Conservation (phyloP, 2,113 vertebrate species). For the Seriola aureovittata region DNA sequence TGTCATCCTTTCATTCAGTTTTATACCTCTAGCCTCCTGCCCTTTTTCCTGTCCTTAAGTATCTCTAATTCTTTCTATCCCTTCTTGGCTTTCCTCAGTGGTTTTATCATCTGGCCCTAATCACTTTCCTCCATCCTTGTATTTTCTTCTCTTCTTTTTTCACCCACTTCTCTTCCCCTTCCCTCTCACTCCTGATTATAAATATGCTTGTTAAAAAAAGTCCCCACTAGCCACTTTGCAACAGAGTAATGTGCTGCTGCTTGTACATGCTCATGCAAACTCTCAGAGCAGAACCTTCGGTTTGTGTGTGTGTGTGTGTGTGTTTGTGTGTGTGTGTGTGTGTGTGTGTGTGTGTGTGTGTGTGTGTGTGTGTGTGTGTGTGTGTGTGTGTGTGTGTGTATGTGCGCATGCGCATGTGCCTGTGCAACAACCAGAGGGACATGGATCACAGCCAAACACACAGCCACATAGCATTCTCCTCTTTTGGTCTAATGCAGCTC, state of each 20-base stretch:
- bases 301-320: neutral
- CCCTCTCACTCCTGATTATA: constrained; percentile 32
- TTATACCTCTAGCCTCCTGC: neutral
- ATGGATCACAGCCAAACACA: constrained; percentile 31
- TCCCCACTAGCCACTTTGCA: constrained; percentile 6
- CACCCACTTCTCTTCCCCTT: constrained; percentile 1
- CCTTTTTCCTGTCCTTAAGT: constrained; percentile 15
- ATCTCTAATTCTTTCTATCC: constrained; percentile 48
- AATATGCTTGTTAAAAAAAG: constrained; percentile 27
- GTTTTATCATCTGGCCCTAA: constrained; percentile 53
- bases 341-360: neutral
- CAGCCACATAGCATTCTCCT: constrained; percentile 4
- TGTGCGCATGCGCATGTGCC: neutral
- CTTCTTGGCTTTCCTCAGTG: constrained; percentile 27
- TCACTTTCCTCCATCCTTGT: constrained; percentile 20
- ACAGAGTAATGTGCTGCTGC: constrained; percentile 20
- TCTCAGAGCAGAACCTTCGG: neutral
- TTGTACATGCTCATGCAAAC: constrained; percentile 17
- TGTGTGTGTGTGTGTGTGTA: constrained; percentile 6
- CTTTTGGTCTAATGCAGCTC: constrained; percentile 5
- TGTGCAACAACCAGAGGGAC: constrained; percentile 16
- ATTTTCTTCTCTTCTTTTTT: constrained; percentile 18
- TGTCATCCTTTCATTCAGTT: constrained; percentile 24
- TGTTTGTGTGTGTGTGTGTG: neutral
- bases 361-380: neutral